Evolutionary conservation across 2,888 invertebrate genomes (phyloP), one percentile per base, ranked within the genome.

Genomic region (Yponomeuta cagnagella): DNA sequence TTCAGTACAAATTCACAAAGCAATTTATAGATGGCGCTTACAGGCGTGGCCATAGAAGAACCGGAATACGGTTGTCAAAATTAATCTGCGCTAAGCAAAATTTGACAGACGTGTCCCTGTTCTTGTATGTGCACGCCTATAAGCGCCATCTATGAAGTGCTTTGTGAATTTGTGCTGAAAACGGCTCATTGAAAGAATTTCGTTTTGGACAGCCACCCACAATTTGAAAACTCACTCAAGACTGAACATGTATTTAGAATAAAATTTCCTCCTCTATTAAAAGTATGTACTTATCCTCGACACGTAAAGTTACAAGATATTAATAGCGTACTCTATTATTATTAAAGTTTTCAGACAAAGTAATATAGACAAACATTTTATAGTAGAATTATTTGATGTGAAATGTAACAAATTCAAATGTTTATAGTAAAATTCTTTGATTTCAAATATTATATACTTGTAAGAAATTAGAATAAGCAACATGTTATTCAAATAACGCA

Each of bases 211-310:
- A 58, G 52, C 15, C 12, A 52, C 52, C 12, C 15, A 15, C 52
- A 58, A 58, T 58, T 58, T 58, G 52, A 58, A 58, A 12, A 58
- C 52, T 15, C 52, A 15, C 52, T 58, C 52, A 88, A 89, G 89
- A 89, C 89, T 89, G 89, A 85, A 84, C 79, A 78, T 77, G 77
- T 83, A 58, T 78, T 82, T 82, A 77, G 73, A 74, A 72, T 72
- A 70, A 73, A 74, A 79, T 78, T 81, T 82, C 65, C 52, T 68
- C 58, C 31, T 67, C 43, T 48, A 70, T 43, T 66, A 78, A 43
- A 84, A 81, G 89, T 90, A 84, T 81, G 89, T 90, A 89, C 89
- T 89, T 89, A 89, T 82, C 77, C 75, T 74, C 73, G 74, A 33
- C 31, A 65, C 33, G 33, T 65, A 30, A 31, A 23, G 33, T 65